Conservation (phyloP, 2,797 vertebrate genomes). For the Danionella dracula region DNA sequence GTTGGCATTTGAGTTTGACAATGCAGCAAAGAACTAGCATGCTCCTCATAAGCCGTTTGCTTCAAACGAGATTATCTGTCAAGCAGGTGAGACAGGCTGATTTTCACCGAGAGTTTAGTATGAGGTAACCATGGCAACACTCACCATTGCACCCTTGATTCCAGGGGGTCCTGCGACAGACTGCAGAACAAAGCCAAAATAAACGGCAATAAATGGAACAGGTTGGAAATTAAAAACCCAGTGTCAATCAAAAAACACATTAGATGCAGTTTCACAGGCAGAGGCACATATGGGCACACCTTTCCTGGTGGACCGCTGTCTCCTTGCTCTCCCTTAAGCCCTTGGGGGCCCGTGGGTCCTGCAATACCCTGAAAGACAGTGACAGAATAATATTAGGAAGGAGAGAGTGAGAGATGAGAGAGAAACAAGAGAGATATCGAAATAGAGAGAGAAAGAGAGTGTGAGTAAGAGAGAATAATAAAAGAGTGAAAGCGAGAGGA, state of each 20-base stretch:
- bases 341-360: conserved; percentile 71
- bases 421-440: no score
- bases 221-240: conserved; percentile 15
- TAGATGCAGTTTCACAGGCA: conserved; percentile 8
- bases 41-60: conserved; percentile 45
- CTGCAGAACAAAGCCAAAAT: conserved; percentile 55
- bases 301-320: conserved; percentile 83
- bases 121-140: conserved; percentile 37
- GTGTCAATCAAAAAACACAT: conserved; percentile 4
- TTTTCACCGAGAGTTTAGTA: neutral
- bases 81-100: conserved; percentile 17
- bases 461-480: no score
- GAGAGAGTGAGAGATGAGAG: no score
- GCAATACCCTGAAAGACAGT: conserved; percentile 72
- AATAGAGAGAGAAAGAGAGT: no score
- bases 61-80: conserved; percentile 25
- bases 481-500: no score
- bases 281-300: conserved; percentile 70
- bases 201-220: conserved; percentile 9
- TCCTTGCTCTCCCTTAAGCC: conserved; percentile 87
- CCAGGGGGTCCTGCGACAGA: conserved; percentile 77
- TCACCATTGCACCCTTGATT: conserved; percentile 85
- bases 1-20: neutral
- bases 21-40: neutral
- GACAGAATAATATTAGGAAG: no score